A percentile compares a stretch with the other conserved stretches of the same genome.
Evolutionary conservation across 2,113 vertebrate genomes (phyloP).

Genomic region (Pithys albifrons): DNA sequence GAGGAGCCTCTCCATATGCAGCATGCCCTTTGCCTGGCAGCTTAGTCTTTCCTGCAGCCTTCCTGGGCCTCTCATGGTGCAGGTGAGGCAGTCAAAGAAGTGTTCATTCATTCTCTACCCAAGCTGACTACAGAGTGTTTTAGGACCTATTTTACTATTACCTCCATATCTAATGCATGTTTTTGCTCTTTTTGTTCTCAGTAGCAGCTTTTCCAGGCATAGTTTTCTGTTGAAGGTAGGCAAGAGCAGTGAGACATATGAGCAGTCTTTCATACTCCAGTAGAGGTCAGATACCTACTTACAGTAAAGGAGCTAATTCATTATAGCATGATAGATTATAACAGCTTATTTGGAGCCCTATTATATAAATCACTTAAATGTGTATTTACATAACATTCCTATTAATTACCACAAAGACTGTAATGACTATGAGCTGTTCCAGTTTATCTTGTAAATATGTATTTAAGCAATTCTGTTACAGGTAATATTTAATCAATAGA

Average conservation of each 20-base stretch:
- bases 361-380: constrained; percentile 81
- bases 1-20: not conserved
- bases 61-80: not conserved
- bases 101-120: not conserved
- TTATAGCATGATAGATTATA: constrained; percentile 76
- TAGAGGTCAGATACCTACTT: constrained; percentile 76
- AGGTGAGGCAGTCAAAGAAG: not conserved
- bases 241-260: constrained; percentile 24
- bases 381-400: constrained; percentile 78
- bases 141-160: not conserved
- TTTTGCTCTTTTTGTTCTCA: not conserved
- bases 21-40: not conserved
- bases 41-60: not conserved
- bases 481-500: constrained; percentile 69
- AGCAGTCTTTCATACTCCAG: constrained; percentile 64
- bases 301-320: constrained; percentile 70
- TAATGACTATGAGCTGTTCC: constrained; percentile 59
- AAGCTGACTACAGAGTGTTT: not conserved
- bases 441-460: constrained; percentile 69
- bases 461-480: constrained; percentile 61
- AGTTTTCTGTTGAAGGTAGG: not conserved
- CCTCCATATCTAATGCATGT: not conserved
- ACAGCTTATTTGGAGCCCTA: constrained; percentile 71
- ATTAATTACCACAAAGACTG: constrained; percentile 76
- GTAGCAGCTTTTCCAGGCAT: not conserved